A percentile compares a stretch with the other conserved stretches of the same genome.
phyloP scores from a whole-genome alignment of 2,113 vertebrate genomes.

The Entelurus aequoreus region DNA sequence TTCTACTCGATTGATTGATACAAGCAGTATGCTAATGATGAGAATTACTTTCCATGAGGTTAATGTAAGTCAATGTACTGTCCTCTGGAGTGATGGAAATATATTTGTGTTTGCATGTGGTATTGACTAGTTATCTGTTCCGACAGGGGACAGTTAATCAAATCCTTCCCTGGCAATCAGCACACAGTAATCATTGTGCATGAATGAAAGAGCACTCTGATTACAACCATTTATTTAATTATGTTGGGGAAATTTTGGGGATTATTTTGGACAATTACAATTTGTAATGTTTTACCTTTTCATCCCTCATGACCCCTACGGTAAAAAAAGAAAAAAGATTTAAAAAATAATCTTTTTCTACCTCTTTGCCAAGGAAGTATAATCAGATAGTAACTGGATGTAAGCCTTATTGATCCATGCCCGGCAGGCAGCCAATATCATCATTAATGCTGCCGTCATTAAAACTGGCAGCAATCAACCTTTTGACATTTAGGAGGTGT shows the following conservation, averaged over 20 bases:
- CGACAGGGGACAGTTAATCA: constrained; percentile 63
- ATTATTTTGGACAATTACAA: too few species aligned
- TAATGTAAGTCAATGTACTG: constrained; percentile 1
- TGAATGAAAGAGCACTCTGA: constrained; percentile 23
- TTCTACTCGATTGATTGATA: background rate
- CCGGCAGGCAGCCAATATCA: constrained; percentile 40
- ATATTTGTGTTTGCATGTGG: constrained; percentile 15
- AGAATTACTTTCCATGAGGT: background rate
- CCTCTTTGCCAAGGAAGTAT: constrained; percentile 11
- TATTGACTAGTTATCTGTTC: constrained; percentile 55
- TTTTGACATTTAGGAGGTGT: constrained; percentile 3
- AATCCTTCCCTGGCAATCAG: constrained; percentile 38
- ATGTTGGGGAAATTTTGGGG: too few species aligned
- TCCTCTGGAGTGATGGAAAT: constrained; percentile 11
- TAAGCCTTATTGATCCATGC: constrained; percentile 29
- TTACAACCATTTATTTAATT: constrained; percentile 3
- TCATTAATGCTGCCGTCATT: constrained; percentile 21
- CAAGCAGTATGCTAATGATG: background rate
- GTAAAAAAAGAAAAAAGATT: background rate
- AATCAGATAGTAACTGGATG: constrained; percentile 22
- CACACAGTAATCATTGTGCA: constrained; percentile 61
- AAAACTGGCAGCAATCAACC: constrained; percentile 28
- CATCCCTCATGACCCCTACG: background rate
- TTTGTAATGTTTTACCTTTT: too few species aligned
- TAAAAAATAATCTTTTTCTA: background rate